Evolutionary conservation across 2,113 vertebrate genomes (phyloP).

Genomic region (Stomatorhinus ivindoensis): DNA sequence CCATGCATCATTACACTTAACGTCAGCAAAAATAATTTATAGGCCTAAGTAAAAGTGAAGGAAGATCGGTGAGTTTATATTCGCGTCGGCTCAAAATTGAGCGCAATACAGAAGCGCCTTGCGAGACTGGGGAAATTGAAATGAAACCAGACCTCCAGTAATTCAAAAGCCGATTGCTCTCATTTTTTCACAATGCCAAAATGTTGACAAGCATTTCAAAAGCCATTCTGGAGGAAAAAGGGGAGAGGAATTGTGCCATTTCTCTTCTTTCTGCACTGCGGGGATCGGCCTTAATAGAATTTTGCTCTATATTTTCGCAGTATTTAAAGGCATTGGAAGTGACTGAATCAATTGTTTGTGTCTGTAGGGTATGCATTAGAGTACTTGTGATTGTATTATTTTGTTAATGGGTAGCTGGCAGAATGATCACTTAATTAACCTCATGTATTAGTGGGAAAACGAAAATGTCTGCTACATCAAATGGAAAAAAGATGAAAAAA

Average conservation of each 20-base stretch:
- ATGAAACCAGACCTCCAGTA: slow-evolving; percentile 24
- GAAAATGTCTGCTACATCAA: not conserved
- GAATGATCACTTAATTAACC: slow-evolving; percentile 40
- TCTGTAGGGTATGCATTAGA: slow-evolving; percentile 34
- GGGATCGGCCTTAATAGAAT: slow-evolving; percentile 31
- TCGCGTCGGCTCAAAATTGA: not conserved
- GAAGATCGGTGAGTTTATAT: not conserved
- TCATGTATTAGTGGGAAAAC: slow-evolving; percentile 19
- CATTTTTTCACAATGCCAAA: slow-evolving; percentile 26
- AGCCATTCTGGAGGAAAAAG: not conserved
- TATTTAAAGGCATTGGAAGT: slow-evolving; percentile 27
- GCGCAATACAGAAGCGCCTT: not conserved
- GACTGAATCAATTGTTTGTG: slow-evolving; percentile 36
- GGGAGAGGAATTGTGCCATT: not conserved
- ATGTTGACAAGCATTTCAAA: slow-evolving; percentile 16
- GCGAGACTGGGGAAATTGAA: not conserved
- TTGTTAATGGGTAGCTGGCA: slow-evolving; percentile 32
- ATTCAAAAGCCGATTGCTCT: slow-evolving; percentile 33
- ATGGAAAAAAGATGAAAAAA: slow-evolving; percentile 8
- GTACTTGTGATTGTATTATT: slow-evolving; percentile 30
- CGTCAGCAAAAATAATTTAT: not conserved
- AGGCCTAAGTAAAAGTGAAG: not conserved
- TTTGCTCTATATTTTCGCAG: slow-evolving; percentile 12
- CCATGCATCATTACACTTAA: not conserved
- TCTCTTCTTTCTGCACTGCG: not conserved